Conservation (phyloP, 2,797 vertebrate species). For the Malacoraja senta region DNA sequence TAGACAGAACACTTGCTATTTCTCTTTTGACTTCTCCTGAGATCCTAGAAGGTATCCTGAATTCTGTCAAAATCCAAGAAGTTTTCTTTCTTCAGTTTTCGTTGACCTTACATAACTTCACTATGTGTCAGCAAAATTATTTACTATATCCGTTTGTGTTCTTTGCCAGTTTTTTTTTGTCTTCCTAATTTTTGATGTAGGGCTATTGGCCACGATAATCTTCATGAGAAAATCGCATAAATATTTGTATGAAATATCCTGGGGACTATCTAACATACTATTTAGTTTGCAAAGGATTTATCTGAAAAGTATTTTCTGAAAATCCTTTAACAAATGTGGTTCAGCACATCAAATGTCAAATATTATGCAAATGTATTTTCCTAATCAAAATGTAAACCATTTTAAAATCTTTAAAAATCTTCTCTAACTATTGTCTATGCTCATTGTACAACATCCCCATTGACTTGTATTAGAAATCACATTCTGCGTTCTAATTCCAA, state of each 20-base stretch:
- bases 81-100: neutral
- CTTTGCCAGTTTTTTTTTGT: neutral
- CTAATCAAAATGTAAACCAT: neutral
- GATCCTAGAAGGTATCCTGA: neutral
- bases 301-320: slow-evolving; percentile 3
- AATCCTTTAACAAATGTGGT: neutral
- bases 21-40: neutral
- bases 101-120: neutral
- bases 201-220: neutral
- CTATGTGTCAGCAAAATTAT: neutral
- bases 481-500: neutral
- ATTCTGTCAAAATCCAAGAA: neutral
- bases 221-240: neutral
- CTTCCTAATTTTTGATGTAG: neutral
- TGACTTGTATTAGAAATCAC: neutral
- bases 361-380: neutral
- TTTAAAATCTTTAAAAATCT: neutral
- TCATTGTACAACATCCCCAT: neutral
- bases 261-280: neutral
- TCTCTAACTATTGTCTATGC: too few relatives aligned
- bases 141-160: neutral
- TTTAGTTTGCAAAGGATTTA: neutral
- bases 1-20: neutral
- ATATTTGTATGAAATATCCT: neutral
- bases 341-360: neutral